Percentiles rank a stretch among this genome's conserved stretches.
These are phyloP conservation scores for Sebastes fasciatus DNA, from an alignment of 2,113 vertebrate genomes.

Conservation along the genomic window DNA sequence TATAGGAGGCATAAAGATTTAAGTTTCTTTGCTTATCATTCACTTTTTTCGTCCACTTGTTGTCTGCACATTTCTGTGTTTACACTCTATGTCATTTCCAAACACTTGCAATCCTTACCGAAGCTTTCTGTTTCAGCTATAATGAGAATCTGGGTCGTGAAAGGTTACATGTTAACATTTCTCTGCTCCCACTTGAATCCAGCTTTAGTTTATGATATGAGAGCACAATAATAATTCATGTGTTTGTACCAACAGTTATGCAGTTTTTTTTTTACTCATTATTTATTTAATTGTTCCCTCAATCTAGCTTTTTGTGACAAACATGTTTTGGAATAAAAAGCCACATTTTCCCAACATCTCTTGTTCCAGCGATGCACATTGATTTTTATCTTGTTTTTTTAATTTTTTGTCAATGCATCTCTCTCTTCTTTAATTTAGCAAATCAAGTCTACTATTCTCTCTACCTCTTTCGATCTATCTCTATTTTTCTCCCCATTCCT, in stretches of 20 bases:
- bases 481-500: background rate
- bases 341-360: background rate
- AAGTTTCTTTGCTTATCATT: background rate
- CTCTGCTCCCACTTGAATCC: background rate
- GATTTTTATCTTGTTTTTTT: background rate
- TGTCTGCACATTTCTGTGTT: background rate
- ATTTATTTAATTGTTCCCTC: background rate
- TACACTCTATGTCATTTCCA: background rate
- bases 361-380: background rate
- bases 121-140: slow-evolving; percentile 15
- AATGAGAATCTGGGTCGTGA: slow-evolving; percentile 6
- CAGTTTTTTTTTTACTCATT: background rate
- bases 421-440: background rate
- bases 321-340: background rate
- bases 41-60: background rate
- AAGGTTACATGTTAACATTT: background rate
- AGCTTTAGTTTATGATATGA: slow-evolving; percentile 5
- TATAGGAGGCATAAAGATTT: background rate
- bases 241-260: background rate
- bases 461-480: background rate
- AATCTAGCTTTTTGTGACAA: background rate
- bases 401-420: background rate
- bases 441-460: background rate
- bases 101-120: background rate
- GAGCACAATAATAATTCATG: background rate